phyloP scores from a whole-genome alignment of 2,888 invertebrate genomes.

The Lucinisca nassula region DNA sequence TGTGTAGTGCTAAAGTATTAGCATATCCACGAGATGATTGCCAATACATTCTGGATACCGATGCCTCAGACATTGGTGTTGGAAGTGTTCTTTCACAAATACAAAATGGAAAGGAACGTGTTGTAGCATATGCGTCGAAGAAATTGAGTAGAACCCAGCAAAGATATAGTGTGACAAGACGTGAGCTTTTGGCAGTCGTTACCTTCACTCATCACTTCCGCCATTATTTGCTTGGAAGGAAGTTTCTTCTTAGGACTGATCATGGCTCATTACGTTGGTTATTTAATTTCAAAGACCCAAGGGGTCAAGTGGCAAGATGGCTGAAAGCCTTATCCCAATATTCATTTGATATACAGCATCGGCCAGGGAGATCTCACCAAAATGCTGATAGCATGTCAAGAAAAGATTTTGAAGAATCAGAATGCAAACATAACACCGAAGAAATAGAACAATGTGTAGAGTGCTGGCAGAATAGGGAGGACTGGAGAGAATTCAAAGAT shows the following conservation, averaged over 20 bases:
- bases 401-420: not conserved
- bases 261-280: constrained; percentile 66
- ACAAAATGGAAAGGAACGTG: constrained; percentile 64
- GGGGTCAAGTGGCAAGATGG: constrained; percentile 58
- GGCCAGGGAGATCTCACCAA: constrained; percentile 41
- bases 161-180: constrained; percentile 60
- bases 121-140: constrained; percentile 63
- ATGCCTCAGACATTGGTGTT: constrained; percentile 67
- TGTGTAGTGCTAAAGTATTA: constrained; percentile 58
- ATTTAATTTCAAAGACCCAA: constrained; percentile 49
- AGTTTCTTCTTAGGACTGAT: constrained; percentile 64
- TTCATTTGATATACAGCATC: constrained; percentile 54
- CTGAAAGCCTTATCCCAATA: constrained; percentile 46
- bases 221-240: constrained; percentile 63
- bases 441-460: not conserved
- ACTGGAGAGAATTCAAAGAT: not conserved
- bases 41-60: constrained; percentile 65
- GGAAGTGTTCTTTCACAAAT: constrained; percentile 69
- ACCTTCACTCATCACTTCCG: constrained; percentile 67
- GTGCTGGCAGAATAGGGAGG: not conserved
- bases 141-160: constrained; percentile 44
- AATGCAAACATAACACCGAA: not conserved
- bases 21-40: constrained; percentile 53
- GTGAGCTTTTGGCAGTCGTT: constrained; percentile 66
- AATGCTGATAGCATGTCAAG: constrained; percentile 42